Base-by-base conservation (phyloP, 1,140 invertebrate species). In the Agrilus planipennis region DNA sequence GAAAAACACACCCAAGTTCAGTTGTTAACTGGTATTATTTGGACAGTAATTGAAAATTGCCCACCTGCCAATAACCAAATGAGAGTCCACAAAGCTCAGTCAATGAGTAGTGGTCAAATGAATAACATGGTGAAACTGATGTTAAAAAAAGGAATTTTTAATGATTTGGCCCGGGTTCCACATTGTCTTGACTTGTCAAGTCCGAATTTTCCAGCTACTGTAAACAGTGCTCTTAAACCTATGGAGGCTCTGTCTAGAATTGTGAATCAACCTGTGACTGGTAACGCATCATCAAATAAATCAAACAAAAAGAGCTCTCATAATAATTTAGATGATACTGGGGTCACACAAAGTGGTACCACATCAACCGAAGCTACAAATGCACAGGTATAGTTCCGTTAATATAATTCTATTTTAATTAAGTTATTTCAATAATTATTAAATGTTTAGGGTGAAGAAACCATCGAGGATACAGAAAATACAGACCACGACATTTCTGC, bases 101-200 rank as follows among this genome's bases (percentile, higher is more conserved):
- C 47, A 30, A 39, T 46, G 41, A 50, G 51, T 41, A n/a, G n/a
- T n/a, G 67, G 69, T 34, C 34, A 36, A 21, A 73, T 80, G 42
- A 84, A 84, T 58, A 80, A 81, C 45, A 82, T 90, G 48, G 83
- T 89, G 4, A 73, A 76, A 50, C 75, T 86, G 28, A 74, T 90
- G 64, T 57, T 87, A 27, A 74, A 80, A 27, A 79, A 81, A 53
- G 84, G 82, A 7, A 64, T 91, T n/a, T 79, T 90, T 44, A 82
- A 76, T 2, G 87, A 91, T 54, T 64, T 92, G 30, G 84, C 88
- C 0, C 75, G 86, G 43, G 77, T 90, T 41, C 76, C 84, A 0
- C 84, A 89, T 57, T 81, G 76, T 55, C 64, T 91, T 22, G 88
- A 91, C 63, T 60, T 92, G 7, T 87, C 84, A 1, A 86, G 82